Evolutionary conservation across 1,140 invertebrate species (phyloP).

Genomic region (Tachypleus tridentatus): DNA sequence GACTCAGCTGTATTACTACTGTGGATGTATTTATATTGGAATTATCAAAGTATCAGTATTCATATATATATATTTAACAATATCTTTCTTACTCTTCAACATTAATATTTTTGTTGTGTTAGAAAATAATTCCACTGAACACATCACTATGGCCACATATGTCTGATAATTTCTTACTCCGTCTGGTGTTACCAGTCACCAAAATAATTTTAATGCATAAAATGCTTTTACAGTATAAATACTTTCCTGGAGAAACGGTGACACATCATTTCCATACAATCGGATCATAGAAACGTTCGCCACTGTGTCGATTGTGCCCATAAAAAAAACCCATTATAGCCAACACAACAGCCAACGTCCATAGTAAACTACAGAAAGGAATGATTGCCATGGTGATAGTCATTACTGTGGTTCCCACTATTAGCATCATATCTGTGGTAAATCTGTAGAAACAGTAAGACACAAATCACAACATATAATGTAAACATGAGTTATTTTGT

Average conservation of each 20-base stretch:
- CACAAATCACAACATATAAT: background rate
- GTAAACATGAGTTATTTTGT: too few relatives aligned
- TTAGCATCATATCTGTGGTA: conserved; percentile 32
- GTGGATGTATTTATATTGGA: too few relatives aligned
- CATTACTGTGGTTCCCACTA: conserved; percentile 34
- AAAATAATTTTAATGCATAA: background rate
- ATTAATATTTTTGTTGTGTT: too few relatives aligned
- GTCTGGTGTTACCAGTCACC: background rate
- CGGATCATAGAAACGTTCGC: conserved; percentile 42
- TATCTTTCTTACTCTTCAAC: too few relatives aligned
- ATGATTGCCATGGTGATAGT: conserved; percentile 37
- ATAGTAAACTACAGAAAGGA: conserved; percentile 33
- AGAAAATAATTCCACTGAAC: too few relatives aligned
- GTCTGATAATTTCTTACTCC: background rate
- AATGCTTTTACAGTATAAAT: conserved; percentile 7
- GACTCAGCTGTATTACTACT: too few relatives aligned
- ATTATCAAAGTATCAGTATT: too few relatives aligned
- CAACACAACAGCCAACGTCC: conserved; percentile 33
- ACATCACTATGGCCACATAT: too few relatives aligned
- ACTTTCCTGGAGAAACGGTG: conserved; percentile 40
- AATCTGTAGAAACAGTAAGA: conserved; percentile 22
- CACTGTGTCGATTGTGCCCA: conserved; percentile 42
- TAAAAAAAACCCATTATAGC: conserved; percentile 42
- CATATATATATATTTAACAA: too few relatives aligned
- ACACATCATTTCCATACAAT: conserved; percentile 37